Conservation (phyloP, 2,113 vertebrate genomes). For the Laterallus jamaicensis region DNA sequence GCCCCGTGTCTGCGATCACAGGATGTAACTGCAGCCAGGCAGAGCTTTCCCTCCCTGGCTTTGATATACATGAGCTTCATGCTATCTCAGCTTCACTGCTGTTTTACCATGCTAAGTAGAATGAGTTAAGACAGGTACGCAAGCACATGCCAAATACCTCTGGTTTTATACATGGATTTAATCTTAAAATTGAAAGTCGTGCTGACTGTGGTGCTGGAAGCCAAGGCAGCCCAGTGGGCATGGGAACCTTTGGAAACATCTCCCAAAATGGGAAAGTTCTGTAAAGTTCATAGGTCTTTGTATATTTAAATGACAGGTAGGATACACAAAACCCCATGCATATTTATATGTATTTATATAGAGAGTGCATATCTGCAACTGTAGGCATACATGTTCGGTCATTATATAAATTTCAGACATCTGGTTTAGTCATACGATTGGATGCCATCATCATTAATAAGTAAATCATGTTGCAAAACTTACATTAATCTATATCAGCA, state of each 20-base stretch:
- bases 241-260: background rate
- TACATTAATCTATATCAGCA: background rate
- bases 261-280: slow-evolving; percentile 29
- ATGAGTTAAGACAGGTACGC: background rate
- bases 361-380: background rate
- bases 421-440: background rate
- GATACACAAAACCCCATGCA: background rate
- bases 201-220: background rate
- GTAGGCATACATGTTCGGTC: background rate
- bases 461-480: background rate
- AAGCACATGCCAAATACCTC: background rate
- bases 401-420: background rate
- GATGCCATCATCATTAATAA: background rate
- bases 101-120: background rate
- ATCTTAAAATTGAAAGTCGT: background rate
- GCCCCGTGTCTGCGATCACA: background rate
- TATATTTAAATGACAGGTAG: slow-evolving; percentile 12
- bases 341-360: background rate
- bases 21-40: background rate
- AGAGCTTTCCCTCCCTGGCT: background rate
- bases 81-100: background rate
- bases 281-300: background rate
- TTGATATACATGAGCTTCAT: background rate
- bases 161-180: background rate
- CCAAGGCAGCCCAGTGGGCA: background rate